Percentiles rank a stretch among this genome's conserved stretches.
Evolutionary conservation across 2,797 vertebrate species (phyloP).

Genomic region (Rhinichthys osculus): DNA sequence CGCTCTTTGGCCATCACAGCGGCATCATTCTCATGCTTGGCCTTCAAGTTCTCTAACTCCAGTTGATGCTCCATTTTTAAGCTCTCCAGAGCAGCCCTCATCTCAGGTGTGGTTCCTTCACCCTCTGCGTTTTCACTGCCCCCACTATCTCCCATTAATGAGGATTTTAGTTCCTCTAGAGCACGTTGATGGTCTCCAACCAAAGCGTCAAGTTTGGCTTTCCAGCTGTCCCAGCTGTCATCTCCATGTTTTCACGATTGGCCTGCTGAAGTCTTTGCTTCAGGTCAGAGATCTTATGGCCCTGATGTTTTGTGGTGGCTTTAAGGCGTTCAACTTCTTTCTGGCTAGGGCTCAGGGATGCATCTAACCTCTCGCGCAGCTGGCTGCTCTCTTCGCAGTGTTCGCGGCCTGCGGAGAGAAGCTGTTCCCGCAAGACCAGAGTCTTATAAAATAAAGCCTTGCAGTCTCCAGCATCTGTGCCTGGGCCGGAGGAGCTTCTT

Average conservation of each 20-base stretch:
- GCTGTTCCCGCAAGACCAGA: slow-evolving; percentile 79
- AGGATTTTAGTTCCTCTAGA: slow-evolving; percentile 91
- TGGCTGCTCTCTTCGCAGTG: slow-evolving; percentile 83
- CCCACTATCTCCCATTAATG: slow-evolving; percentile 74
- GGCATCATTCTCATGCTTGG: slow-evolving; percentile 92
- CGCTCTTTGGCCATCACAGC: slow-evolving; percentile 93
- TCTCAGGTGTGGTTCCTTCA: slow-evolving; percentile 78
- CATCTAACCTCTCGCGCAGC: slow-evolving; percentile 85
- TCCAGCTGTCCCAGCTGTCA: slow-evolving; percentile 90
- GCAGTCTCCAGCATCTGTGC: slow-evolving; percentile 58
- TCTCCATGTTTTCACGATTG: slow-evolving; percentile 93
- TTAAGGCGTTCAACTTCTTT: slow-evolving; percentile 85
- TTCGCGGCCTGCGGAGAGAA: slow-evolving; percentile 82
- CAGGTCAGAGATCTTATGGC: slow-evolving; percentile 85
- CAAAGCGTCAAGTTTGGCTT: slow-evolving; percentile 89
- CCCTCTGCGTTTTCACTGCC: slow-evolving; percentile 81
- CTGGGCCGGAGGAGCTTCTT: slow-evolving; percentile 63
- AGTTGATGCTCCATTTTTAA: slow-evolving; percentile 89
- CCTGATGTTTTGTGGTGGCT: slow-evolving; percentile 81
- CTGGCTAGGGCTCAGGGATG: slow-evolving; percentile 79
- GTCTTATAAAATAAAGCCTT: slow-evolving; percentile 68
- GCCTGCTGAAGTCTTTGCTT: slow-evolving; percentile 91
- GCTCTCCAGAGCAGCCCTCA: slow-evolving; percentile 86
- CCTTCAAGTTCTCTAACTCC: slow-evolving; percentile 91
- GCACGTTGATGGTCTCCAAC: slow-evolving; percentile 92